Evolutionary conservation across 2,888 invertebrate species (phyloP), one percentile per base, ranked within the genome.

Genomic region (Amiota mariae): DNA sequence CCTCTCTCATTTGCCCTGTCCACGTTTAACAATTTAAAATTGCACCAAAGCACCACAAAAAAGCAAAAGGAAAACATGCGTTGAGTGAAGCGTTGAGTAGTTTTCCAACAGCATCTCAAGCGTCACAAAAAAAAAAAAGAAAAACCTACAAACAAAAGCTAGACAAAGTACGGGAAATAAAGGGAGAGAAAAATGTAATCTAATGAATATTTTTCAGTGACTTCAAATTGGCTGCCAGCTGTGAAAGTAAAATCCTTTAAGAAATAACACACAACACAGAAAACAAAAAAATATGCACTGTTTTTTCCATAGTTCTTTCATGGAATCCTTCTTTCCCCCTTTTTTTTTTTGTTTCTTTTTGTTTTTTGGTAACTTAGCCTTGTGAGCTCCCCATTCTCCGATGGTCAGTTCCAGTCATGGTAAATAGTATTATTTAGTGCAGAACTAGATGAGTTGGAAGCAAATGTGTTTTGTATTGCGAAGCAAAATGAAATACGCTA

Each of bases 171-270:
- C 6, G 12, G 13, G 36, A 70, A 70, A 11, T 8, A 70, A 70
- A 18, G 20, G 59, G 13, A 63, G 72, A 73, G 63, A 74, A 61
- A 68, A 68, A 49, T 71, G 24, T 77, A 77, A 78, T 80, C 76
- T 74, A 77, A 77, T 77, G 77, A 77, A 77, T 77, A 77, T 77
- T 75, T 77, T 77, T 75, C 72, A 73, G 71, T 72, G 74, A 72
- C 73, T 72, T 75, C 46, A 73, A 73, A 70, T 73, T 72, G 73
- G 72, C 57, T 13, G 59, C 59, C 18, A 75, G 72, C 70, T 72
- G 72, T 64, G n/a, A 48, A 74, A 74, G 59, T 64, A 49, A 68
- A 70, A 59, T 59, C 59, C 71, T 61, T 49, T 12, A 46, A 59
- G 70, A 51, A 48, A 59, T 57, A 72, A 54, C 12, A 20, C 36